A percentile compares a stretch with the other conserved stretches of the same genome.
These are phyloP conservation scores for Scleropages formosus DNA, from an alignment of 2,797 vertebrate species.

Conservation along the genomic window DNA sequence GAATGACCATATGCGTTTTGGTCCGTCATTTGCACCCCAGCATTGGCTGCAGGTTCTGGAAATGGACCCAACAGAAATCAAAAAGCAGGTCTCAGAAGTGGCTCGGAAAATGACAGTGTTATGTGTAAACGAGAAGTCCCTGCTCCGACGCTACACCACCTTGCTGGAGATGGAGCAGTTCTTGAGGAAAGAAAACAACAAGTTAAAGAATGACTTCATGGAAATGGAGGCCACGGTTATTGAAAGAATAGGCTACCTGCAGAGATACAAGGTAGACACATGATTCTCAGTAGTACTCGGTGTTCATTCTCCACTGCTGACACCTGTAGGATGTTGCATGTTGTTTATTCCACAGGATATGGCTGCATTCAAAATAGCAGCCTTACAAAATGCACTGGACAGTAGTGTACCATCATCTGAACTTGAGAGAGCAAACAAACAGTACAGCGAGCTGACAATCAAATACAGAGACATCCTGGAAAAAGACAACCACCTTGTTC, in stretches of 20 bases:
- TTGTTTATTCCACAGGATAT: slow-evolving; percentile 74
- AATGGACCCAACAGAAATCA: slow-evolving; percentile 76
- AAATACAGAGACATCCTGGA: slow-evolving; percentile 93
- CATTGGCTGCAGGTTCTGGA: slow-evolving; percentile 77
- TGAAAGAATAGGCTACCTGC: slow-evolving; percentile 82
- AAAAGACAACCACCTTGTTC: slow-evolving; percentile 85
- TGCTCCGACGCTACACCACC: slow-evolving; percentile 78
- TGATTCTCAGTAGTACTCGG: background rate
- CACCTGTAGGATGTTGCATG: background rate
- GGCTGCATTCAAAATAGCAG: slow-evolving; percentile 83
- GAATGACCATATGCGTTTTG: background rate
- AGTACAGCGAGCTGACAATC: slow-evolving; percentile 86
- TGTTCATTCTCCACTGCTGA: background rate
- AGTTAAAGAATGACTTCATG: slow-evolving; percentile 76
- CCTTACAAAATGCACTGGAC: slow-evolving; percentile 85
- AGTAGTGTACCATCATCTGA: slow-evolving; percentile 79
- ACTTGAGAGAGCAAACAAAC: slow-evolving; percentile 84
- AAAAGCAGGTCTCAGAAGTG: slow-evolving; percentile 74
- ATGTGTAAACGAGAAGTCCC: slow-evolving; percentile 83
- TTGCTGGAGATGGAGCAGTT: slow-evolving; percentile 82
- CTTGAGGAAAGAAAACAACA: slow-evolving; percentile 82
- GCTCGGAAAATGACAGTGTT: slow-evolving; percentile 81
- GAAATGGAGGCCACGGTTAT: slow-evolving; percentile 77
- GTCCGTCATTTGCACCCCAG: slow-evolving; percentile 55
- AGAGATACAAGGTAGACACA: slow-evolving; percentile 85